Evolutionary conservation across 2,888 invertebrate species (phyloP), one percentile per base, ranked within the genome.

Genomic region (Sturmia bella): DNA sequence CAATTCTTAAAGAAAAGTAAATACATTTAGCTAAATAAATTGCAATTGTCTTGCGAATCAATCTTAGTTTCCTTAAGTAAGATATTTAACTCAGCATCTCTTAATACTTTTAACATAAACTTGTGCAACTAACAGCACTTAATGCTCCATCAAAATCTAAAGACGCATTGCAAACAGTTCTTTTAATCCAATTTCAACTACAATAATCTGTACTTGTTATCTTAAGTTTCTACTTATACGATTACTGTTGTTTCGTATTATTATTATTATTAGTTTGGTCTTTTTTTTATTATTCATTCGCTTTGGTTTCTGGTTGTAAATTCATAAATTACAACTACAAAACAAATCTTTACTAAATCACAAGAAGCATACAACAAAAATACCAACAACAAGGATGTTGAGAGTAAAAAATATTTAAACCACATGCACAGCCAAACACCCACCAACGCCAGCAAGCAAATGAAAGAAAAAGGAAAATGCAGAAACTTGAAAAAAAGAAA

Each of bases 171-270:
- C 15, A 17, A 59, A 37, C 32, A 54, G 21, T 37, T 39, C 52
- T 15, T 56, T 43, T 79, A 73, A 79, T 73, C 57, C 72, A 24
- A 66, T 72, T 78, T 72, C 50, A 59, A 43, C 54, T 43, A 43
- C 63, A 17, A 66, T 57, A 72, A 64, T 78, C 37, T 61, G 6
- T 19, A 59, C 43, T 74, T 78, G 78, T 78, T 82, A 74, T 74
- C 78, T 78, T 78, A 70, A 70, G 59, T 79, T 78, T 82, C 59
- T 45, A 78, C 74, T 82, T 70, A 74, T 59, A 27, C 78, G 64
- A 78, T 78, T 74, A 74, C 69, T 64, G 78, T 57, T 78, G 69
- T 78, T 70, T 73, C 32, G 56, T 63, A 32, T 69, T 76, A 32
- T 32, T 32, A 32, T 32, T 32, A 32, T 32, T 32, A 32, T 32